A percentile compares a stretch with the other conserved stretches of the same genome.
Conservation (phyloP, 2,888 invertebrate species). For the Drosophila sordidapex region DNA sequence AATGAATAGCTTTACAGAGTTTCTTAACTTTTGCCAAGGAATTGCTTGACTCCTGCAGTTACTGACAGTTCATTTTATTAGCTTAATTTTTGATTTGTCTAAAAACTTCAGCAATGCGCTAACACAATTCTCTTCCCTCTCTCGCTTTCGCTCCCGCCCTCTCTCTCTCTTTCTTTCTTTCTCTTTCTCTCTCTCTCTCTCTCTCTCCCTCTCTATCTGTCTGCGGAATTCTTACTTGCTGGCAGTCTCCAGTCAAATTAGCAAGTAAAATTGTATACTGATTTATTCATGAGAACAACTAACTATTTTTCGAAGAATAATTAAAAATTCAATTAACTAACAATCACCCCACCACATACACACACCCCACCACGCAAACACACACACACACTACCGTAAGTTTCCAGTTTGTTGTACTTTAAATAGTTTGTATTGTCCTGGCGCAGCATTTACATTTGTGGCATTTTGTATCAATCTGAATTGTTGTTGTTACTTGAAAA, state of each 20-base stretch:
- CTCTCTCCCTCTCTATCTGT: neutral
- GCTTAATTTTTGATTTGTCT: slow-evolving; percentile 62
- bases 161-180: neutral
- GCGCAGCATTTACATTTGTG: slow-evolving; percentile 36
- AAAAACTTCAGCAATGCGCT: slow-evolving; percentile 49
- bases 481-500: slow-evolving; percentile 18
- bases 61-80: slow-evolving; percentile 64
- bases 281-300: slow-evolving; percentile 72
- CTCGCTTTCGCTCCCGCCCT: neutral
- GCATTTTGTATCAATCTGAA: slow-evolving; percentile 22
- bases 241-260: slow-evolving; percentile 72
- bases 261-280: slow-evolving; percentile 76
- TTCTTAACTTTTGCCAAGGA: slow-evolving; percentile 47
- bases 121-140: slow-evolving; percentile 12
- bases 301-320: slow-evolving; percentile 65
- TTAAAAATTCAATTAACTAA: slow-evolving; percentile 77
- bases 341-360: slow-evolving; percentile 19
- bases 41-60: slow-evolving; percentile 49
- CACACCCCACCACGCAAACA: slow-evolving; percentile 3
- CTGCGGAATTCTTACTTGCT: neutral
- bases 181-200: neutral
- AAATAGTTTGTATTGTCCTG: slow-evolving; percentile 33
- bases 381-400: slow-evolving; percentile 14
- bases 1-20: slow-evolving; percentile 49
- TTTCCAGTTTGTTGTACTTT: neutral